phyloP scores from a whole-genome alignment of 1,140 invertebrate species.

The Pissodes strobi region DNA sequence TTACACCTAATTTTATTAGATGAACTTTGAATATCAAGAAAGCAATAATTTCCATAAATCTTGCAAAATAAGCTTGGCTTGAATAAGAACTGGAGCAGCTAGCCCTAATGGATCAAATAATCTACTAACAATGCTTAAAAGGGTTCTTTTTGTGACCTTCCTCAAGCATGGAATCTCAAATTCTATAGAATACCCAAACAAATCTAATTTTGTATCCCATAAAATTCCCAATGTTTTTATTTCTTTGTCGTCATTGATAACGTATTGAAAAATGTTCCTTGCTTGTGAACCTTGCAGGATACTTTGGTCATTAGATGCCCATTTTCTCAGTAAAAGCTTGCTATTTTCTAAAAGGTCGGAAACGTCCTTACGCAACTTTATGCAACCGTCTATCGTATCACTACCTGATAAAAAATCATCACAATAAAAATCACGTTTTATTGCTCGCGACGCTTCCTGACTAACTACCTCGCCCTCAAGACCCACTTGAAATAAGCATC shows the following conservation, averaged over 20 bases:
- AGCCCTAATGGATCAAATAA: slow-evolving; percentile 46
- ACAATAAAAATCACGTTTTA: not conserved
- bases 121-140: slow-evolving; percentile 34
- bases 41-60: slow-evolving; percentile 47
- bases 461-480: too few species aligned
- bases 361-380: too few species aligned
- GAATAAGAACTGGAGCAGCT: slow-evolving; percentile 44
- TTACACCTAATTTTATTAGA: too few species aligned
- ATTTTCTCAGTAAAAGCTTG: not conserved
- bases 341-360: too few species aligned
- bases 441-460: too few species aligned
- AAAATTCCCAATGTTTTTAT: not conserved
- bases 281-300: not conserved
- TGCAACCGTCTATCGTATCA: too few species aligned
- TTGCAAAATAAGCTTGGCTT: slow-evolving; percentile 51
- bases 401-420: too few species aligned
- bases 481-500: slow-evolving; percentile 50
- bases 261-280: not conserved
- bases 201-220: not conserved
- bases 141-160: slow-evolving; percentile 35
- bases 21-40: too few species aligned
- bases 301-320: not conserved
- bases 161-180: not conserved
- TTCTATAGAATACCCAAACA: not conserved
- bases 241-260: not conserved